Evolutionary conservation across 1,140 invertebrate species (phyloP).

Genomic region (Papilio polyxenes): DNA sequence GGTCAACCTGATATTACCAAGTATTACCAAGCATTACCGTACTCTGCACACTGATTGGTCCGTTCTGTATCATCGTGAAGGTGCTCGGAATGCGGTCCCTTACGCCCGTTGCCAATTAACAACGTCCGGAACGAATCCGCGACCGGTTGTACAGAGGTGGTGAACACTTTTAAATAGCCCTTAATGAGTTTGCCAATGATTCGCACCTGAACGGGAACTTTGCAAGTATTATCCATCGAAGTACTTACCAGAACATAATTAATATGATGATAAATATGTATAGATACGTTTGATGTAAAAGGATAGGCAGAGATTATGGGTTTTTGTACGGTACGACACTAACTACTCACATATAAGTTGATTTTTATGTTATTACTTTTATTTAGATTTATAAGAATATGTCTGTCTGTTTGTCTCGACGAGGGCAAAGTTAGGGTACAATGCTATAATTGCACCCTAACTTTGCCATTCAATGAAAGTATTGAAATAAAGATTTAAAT

Average conservation of each 20-base stretch:
- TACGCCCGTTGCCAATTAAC: constrained; percentile 35
- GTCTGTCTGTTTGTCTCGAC: too few species aligned
- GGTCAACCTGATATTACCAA: constrained; percentile 24
- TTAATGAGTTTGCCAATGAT: constrained; percentile 30
- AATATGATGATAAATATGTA: too few species aligned
- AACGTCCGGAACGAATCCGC: constrained; percentile 27
- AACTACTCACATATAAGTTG: too few species aligned
- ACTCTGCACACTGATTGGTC: constrained; percentile 11
- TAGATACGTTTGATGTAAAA: too few species aligned
- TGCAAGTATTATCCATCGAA: background rate
- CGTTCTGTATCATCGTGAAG: constrained; percentile 24
- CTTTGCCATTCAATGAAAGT: too few species aligned
- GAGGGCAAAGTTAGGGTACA: too few species aligned
- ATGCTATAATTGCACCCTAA: too few species aligned
- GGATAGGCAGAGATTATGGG: too few species aligned
- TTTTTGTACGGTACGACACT: too few species aligned
- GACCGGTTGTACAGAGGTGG: constrained; percentile 32
- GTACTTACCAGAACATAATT: background rate
- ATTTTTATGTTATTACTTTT: too few species aligned
- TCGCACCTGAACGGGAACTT: background rate
- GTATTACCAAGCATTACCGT: constrained; percentile 19
- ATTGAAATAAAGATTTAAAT: too few species aligned
- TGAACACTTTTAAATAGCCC: constrained; percentile 29
- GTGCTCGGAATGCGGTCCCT: constrained; percentile 34
- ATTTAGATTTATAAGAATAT: too few species aligned